Evolutionary conservation across 2,113 vertebrate species (phyloP).

Genomic region (Scortum barcoo): DNA sequence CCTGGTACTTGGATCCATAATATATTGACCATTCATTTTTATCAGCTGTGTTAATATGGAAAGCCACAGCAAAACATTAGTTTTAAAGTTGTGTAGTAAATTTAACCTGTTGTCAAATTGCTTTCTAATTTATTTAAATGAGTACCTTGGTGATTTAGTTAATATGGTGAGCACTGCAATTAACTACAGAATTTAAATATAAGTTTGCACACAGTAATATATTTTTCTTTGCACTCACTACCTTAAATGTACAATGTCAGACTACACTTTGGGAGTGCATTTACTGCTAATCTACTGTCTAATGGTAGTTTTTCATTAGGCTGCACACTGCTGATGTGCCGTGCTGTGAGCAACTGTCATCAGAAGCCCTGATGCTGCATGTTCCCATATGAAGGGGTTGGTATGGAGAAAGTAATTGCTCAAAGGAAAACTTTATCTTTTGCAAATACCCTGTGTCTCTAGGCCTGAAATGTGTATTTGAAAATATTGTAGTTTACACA

Average conservation of each 20-base stretch:
- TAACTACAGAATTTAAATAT: too few species aligned
- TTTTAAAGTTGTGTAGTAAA: not conserved
- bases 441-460: not conserved
- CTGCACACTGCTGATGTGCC: slow-evolving; percentile 6
- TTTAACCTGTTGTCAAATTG: not conserved
- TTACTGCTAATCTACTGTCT: not conserved
- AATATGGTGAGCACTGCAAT: not conserved
- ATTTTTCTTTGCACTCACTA: not conserved
- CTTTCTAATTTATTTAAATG: not conserved
- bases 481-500: not conserved
- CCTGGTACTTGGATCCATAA: not conserved
- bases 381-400: not conserved
- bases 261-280: not conserved
- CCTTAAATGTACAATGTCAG: not conserved
- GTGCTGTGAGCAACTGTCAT: not conserved
- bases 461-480: not conserved
- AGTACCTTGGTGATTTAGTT: not conserved
- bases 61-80: not conserved
- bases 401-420: not conserved
- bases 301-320: slow-evolving; percentile 1
- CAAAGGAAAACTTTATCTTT: not conserved
- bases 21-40: not conserved
- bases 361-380: not conserved
- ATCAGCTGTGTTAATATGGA: not conserved
- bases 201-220: not conserved